These are phyloP conservation scores for Apis florea DNA, from an alignment of 1,140 invertebrate genomes.

Conservation along the genomic window DNA sequence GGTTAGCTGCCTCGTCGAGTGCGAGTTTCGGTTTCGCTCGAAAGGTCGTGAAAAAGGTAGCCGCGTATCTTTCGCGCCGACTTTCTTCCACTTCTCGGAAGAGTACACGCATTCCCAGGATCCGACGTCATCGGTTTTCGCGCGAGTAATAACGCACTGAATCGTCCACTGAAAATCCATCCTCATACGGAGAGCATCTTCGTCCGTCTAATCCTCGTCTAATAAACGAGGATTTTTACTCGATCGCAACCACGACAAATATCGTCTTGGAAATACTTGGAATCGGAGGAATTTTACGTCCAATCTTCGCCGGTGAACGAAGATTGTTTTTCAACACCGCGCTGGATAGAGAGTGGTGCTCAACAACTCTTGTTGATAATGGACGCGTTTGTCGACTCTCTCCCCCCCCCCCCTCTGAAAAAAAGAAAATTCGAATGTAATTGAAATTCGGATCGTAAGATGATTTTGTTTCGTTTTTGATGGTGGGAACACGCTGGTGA, in stretches of 20 bases:
- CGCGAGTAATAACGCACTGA: constrained; percentile 12
- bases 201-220: neutral
- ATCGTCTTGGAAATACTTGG: too few relatives aligned
- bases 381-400: too few relatives aligned
- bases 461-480: too few relatives aligned
- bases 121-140: constrained; percentile 18
- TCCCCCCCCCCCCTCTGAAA: too few relatives aligned
- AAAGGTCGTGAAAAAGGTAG: constrained; percentile 48
- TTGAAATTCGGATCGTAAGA: too few relatives aligned
- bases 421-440: too few relatives aligned
- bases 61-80: neutral
- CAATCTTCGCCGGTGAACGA: too few relatives aligned
- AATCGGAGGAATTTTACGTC: neutral
- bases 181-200: neutral
- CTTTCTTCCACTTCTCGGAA: constrained; percentile 38
- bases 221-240: too few relatives aligned
- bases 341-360: neutral
- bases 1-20: too few relatives aligned
- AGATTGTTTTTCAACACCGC: neutral
- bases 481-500: too few relatives aligned
- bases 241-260: too few relatives aligned
- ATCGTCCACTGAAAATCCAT: neutral
- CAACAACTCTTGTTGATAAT: neutral
- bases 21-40: constrained; percentile 51
- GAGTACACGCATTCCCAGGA: constrained; percentile 21